These are phyloP conservation scores for Guaruba guarouba DNA, from an alignment of 2,113 vertebrate genomes.

Conservation along the genomic window DNA sequence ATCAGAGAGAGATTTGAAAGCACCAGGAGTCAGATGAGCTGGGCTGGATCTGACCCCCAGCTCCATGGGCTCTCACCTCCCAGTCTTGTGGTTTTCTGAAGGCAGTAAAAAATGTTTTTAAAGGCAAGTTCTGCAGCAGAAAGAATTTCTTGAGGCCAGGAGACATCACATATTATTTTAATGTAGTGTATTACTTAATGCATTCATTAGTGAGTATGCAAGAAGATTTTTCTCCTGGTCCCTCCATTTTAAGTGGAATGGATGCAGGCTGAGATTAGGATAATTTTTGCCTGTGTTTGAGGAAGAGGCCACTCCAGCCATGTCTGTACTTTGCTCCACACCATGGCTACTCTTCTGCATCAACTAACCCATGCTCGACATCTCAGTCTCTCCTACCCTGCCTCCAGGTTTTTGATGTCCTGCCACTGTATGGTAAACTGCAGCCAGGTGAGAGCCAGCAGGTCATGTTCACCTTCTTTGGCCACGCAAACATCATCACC, in stretches of 20 bases:
- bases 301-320: background rate
- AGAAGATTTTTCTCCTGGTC: background rate
- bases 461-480: constrained; percentile 81
- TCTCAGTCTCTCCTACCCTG: accelerated
- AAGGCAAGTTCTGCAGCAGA: background rate
- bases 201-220: background rate
- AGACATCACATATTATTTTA: background rate
- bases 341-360: background rate
- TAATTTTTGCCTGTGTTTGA: background rate
- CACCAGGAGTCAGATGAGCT: background rate
- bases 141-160: background rate
- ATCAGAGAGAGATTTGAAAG: background rate
- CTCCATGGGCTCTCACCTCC: background rate
- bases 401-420: constrained; percentile 85
- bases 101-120: background rate
- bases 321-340: background rate
- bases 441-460: constrained; percentile 75
- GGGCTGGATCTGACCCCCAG: background rate
- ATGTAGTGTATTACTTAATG: background rate
- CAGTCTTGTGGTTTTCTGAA: accelerated
- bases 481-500: constrained; percentile 68
- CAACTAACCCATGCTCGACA: accelerated
- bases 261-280: background rate
- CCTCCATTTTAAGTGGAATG: background rate
- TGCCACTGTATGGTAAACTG: constrained; percentile 77